Base-by-base conservation (phyloP, 1,140 invertebrate genomes). In the Lycorma delicatula region DNA sequence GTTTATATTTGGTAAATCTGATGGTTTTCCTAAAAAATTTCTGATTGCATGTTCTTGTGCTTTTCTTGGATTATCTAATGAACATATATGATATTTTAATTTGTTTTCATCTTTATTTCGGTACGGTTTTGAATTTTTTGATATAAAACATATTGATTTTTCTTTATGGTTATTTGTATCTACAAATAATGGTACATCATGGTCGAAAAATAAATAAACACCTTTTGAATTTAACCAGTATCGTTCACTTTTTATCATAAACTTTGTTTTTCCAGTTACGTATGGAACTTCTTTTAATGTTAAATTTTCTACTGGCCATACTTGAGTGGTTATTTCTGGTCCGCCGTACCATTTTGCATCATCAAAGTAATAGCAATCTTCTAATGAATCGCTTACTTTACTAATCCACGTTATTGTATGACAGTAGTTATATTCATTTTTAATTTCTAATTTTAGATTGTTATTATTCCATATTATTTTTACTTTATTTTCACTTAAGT, bases 1-100 rank as follows among this genome's bases (percentile, higher is more conserved):
- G 28, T 72, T 72, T 53, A 81, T 73, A 63, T 91, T 83, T 0
- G 91, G 91, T 9, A 61, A 34, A 2, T 38, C 49, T 3, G 41
- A 73, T 0, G 88, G 87, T 64, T 79, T 81, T 3, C 76, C 75
- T 16, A 86, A 72, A 55, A 78, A 72, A 1, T 70, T 76, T 7
- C 76, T 65, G 0, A 87, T 71, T 0, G 80, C 80, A 60, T 79
- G 71, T 60, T 81, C 71, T 63, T 89, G 86, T 1, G 84, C 81
- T 9, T 69, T 50, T 63, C 75, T 78, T 0, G 81, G 72, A 65
- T 87, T 71, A 4, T 63, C 60, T 6, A 57, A 68, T 7, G 73
- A 66, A 46, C 78, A 82, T 7, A 81, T 73, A 1, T 75, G 76
- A 60, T 87, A 89, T 2, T 74, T 74, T 2, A 88, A 69, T 25